Evolutionary conservation across 2,113 vertebrate species (phyloP).

Genomic region (Polypterus senegalus): DNA sequence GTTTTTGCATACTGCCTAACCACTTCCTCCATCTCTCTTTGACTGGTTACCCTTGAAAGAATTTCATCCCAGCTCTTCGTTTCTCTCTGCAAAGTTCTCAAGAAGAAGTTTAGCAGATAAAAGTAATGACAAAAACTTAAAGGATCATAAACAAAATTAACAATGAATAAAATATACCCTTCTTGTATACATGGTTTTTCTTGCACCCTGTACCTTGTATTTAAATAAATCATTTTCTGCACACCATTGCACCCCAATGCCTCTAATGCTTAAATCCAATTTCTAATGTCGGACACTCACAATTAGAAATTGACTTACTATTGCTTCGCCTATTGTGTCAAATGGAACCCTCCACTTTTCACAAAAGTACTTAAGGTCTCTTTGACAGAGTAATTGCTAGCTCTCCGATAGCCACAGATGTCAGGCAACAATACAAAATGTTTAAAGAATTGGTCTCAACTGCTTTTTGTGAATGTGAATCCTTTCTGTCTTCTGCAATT

Average conservation of each 20-base stretch:
- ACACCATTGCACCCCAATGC: constrained; percentile 2
- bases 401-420: constrained; percentile 10
- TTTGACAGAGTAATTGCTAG: constrained; percentile 3
- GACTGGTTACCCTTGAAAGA: no score
- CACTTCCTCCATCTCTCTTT: no score
- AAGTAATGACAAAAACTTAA: no score
- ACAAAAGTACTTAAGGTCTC: constrained; percentile 2
- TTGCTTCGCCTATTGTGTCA: constrained; percentile 8
- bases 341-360: constrained; percentile 3
- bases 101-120: no score
- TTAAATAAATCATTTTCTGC: neutral
- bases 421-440: constrained; percentile 9
- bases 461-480: neutral
- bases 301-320: constrained; percentile 6
- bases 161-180: no score
- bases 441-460: neutral
- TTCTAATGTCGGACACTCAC: constrained; percentile 3
- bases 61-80: no score
- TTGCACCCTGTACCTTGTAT: constrained; percentile 4
- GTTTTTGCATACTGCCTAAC: no score
- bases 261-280: constrained; percentile 1
- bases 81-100: no score
- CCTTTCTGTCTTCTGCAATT: no score
- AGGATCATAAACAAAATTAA: no score
- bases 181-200: constrained; percentile 9